Conservation (phyloP, 2,888 invertebrate species). For the Limnephilus rhombicus region DNA sequence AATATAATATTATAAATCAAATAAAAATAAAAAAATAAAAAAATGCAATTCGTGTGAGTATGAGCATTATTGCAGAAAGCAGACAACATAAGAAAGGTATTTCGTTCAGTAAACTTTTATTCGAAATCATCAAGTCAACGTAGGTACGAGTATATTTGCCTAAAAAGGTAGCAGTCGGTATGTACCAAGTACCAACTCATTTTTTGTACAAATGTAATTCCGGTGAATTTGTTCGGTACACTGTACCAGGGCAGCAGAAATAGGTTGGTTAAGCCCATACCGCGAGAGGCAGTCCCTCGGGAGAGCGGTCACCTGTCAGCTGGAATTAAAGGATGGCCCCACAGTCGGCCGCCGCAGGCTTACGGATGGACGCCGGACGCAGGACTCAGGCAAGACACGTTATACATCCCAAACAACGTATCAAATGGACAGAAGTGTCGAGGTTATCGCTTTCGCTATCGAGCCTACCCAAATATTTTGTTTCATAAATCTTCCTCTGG, state of each 20-base stretch:
- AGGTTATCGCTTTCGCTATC: not conserved
- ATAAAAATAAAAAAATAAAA: too few relatives aligned
- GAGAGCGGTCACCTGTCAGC: slow-evolving; percentile 71
- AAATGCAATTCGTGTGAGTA: not conserved
- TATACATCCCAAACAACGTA: slow-evolving; percentile 47
- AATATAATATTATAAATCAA: too few relatives aligned
- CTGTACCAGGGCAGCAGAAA: slow-evolving; percentile 41
- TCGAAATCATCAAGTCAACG: not conserved
- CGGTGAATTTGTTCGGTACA: slow-evolving; percentile 35
- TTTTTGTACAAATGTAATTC: slow-evolving; percentile 41
- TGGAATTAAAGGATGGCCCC: slow-evolving; percentile 74
- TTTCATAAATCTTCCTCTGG: not conserved
- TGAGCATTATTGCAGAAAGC: not conserved
- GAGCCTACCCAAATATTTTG: slow-evolving; percentile 36
- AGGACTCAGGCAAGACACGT: slow-evolving; percentile 39
- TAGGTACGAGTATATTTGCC: not conserved
- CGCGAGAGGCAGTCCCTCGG: slow-evolving; percentile 54
- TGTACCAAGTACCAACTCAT: not conserved
- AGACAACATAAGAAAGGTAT: not conserved
- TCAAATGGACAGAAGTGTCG: slow-evolving; percentile 40
- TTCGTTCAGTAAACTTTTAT: not conserved
- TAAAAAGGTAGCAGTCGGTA: slow-evolving; percentile 66
- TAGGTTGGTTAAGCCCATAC: slow-evolving; percentile 45
- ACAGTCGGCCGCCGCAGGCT: slow-evolving; percentile 28
- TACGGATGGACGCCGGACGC: slow-evolving; percentile 13